These are phyloP conservation scores for Enteromius paludinosus DNA, from an alignment of 2,797 vertebrate genomes.

Conservation along the genomic window DNA sequence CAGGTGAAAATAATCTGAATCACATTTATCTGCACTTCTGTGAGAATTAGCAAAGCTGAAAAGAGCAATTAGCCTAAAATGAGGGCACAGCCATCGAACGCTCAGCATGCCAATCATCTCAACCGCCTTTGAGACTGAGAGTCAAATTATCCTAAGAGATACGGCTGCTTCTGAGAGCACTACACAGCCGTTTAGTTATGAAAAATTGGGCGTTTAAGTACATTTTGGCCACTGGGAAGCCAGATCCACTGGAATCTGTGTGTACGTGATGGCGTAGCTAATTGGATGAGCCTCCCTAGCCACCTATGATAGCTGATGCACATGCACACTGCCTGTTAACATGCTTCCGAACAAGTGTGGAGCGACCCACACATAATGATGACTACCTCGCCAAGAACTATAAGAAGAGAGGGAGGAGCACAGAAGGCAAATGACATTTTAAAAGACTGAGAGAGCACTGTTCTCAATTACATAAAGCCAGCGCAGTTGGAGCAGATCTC, in stretches of 20 bases:
- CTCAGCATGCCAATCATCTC: conserved; percentile 47
- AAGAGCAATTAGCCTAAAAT: conserved; percentile 47
- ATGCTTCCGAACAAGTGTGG: conserved; percentile 14
- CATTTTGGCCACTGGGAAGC: not conserved
- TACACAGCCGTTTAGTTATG: conserved; percentile 26
- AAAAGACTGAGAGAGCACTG: conserved; percentile 21
- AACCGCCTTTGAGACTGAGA: conserved; percentile 41
- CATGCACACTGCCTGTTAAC: conserved; percentile 30
- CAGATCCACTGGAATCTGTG: conserved; percentile 19
- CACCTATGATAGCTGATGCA: conserved; percentile 43
- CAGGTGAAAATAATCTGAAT: conserved; percentile 21
- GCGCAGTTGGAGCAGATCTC: not conserved
- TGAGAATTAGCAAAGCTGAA: conserved; percentile 45
- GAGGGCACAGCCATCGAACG: conserved; percentile 46
- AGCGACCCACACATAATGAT: conserved; percentile 16
- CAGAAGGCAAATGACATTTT: not conserved
- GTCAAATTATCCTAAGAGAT: conserved; percentile 49
- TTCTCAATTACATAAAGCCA: not conserved
- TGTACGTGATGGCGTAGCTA: conserved; percentile 3
- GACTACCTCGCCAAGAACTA: conserved; percentile 1
- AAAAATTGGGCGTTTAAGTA: not conserved
- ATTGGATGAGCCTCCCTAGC: conserved; percentile 37
- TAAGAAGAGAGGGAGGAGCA: not conserved
- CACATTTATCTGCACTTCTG: conserved; percentile 8
- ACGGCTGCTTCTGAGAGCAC: conserved; percentile 18